These are phyloP conservation scores for Rhinichthys klamathensis DNA, from an alignment of 2,113 vertebrate genomes.

Conservation along the genomic window DNA sequence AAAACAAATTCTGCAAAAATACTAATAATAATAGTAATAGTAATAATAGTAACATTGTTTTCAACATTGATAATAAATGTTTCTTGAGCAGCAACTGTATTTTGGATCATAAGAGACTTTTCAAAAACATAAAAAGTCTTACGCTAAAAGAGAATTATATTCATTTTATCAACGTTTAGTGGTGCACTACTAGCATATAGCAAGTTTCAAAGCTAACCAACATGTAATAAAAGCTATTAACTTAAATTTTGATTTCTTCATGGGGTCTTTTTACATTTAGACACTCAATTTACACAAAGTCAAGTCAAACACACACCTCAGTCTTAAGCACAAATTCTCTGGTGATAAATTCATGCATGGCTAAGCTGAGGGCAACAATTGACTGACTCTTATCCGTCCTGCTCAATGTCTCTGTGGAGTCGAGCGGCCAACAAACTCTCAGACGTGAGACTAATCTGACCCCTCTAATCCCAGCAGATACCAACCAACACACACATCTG, in stretches of 20 bases:
- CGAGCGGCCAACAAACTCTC: slow-evolving; percentile 40
- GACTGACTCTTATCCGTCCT: slow-evolving; percentile 31
- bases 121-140: neutral
- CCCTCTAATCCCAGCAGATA: slow-evolving; percentile 39
- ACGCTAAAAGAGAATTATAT: neutral
- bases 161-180: neutral
- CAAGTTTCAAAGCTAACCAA: neutral
- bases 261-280: neutral
- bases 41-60: too few species aligned
- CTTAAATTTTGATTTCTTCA: neutral
- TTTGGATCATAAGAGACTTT: neutral
- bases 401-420: slow-evolving; percentile 34
- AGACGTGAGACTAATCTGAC: slow-evolving; percentile 38
- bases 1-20: too few species aligned
- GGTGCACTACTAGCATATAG: neutral
- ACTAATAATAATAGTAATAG: too few species aligned
- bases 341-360: slow-evolving; percentile 40
- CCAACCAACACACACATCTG: neutral
- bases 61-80: too few species aligned
- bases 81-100: neutral
- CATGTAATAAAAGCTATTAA: neutral
- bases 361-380: slow-evolving; percentile 36
- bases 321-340: slow-evolving; percentile 26
- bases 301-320: neutral
- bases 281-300: neutral